Conservation (phyloP, 2,797 vertebrate genomes). For the Oryzias sinensis region DNA sequence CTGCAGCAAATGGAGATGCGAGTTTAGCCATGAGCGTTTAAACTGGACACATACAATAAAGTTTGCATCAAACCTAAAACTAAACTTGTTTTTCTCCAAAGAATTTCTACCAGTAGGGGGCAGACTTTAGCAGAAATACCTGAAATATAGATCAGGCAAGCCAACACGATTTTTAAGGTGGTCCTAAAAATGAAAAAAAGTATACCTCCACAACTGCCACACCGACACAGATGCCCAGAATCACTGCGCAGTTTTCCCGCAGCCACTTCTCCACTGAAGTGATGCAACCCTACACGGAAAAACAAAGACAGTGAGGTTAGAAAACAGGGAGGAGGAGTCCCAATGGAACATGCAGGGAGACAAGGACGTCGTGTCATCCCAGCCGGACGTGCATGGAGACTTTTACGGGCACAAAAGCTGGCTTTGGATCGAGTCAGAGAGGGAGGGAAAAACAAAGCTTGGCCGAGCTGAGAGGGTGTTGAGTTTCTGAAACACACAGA, state of each 20-base stretch:
- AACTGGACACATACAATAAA: constrained; percentile 2
- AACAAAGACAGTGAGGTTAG: constrained; percentile 22
- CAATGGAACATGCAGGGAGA: constrained; percentile 10
- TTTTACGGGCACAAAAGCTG: constrained; percentile 65
- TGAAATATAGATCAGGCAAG: too few relatives aligned
- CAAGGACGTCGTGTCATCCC: constrained; percentile 51
- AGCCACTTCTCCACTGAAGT: constrained; percentile 86
- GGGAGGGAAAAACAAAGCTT: constrained; percentile 57
- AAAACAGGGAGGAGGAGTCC: constrained; percentile 10
- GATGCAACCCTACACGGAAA: constrained; percentile 82
- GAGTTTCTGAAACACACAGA: constrained; percentile 40
- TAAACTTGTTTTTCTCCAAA: too few relatives aligned
- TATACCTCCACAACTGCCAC: constrained; percentile 85
- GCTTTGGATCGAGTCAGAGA: constrained; percentile 49
- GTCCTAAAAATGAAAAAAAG: not conserved
- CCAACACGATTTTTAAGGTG: not conserved
- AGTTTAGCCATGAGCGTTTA: constrained; percentile 17
- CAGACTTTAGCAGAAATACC: not conserved
- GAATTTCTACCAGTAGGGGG: not conserved
- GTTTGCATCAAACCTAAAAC: constrained; percentile 1
- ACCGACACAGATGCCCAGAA: constrained; percentile 87
- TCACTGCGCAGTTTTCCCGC: constrained; percentile 85
- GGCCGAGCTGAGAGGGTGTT: constrained; percentile 25
- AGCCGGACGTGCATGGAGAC: constrained; percentile 53
- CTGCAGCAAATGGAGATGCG: constrained; percentile 66